Evolutionary conservation across 2,797 vertebrate genomes (phyloP), one percentile per base, ranked within the genome.

Genomic region (Rhyacichthys aspro): DNA sequence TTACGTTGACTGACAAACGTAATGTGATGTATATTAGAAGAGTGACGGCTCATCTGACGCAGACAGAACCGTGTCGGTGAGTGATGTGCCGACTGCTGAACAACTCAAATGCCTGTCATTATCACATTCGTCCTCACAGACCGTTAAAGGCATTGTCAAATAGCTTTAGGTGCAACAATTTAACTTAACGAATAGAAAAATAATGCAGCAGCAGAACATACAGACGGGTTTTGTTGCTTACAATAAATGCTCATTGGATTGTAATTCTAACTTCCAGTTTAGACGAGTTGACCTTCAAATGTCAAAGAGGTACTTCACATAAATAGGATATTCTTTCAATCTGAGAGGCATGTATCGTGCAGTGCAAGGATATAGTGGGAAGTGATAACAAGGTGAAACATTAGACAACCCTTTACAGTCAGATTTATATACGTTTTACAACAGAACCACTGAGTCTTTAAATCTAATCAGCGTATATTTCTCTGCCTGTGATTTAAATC

Each of bases 21-120:
- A 43, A 58, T 15, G 33, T 23, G 36, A 66, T n/a, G 39, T 11
- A 3, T 41, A n/a, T 41, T 41, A 41, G 14, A n/a, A 14, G 39
- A n/a, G 12, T 7, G 11, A n/a, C n/a, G 11, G 54, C 11, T 37
- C 2, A 17, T 36, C 16, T 36, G 32, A 48, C 11, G 12, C 11
- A 32, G 17, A 42, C 16, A 49, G 14, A 46, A 18, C 37, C 12
- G 16, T 16, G 9, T 59, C 45, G 33, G 12, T 42, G 17, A 14
- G 14, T 10, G 48, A 52, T 10, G 41, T 17, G 45, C n/a, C 17
- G 19, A 9, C 36, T 8, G 10, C 34, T 9, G 5, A 36, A 10
- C 34, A 10, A 10, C 34, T 8, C 34, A 36, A 36, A 36, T 36
- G 34, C 10, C 10, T 36, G 8, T 41, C 39, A 41, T n/a, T n/a